phyloP scores from a whole-genome alignment of 1,140 invertebrate genomes.

The Colletes latitarsis region DNA sequence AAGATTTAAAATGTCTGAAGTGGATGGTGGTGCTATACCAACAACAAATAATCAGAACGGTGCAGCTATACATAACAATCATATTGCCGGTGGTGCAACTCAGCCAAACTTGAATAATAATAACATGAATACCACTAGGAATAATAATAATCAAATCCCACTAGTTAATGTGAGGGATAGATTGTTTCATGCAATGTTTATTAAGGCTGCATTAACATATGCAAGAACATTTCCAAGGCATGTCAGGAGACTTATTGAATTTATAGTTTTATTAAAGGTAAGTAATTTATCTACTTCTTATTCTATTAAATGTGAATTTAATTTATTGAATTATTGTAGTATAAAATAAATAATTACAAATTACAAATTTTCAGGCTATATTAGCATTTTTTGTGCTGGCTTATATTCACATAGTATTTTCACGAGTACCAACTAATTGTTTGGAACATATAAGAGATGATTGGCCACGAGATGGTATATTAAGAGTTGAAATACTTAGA shows the following conservation, averaged over 20 bases:
- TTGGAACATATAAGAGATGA: constrained; percentile 93
- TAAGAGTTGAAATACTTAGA: constrained; percentile 95
- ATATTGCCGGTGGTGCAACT: constrained; percentile 70
- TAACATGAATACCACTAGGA: constrained; percentile 67
- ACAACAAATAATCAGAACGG: constrained; percentile 73
- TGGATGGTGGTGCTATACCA: constrained; percentile 65
- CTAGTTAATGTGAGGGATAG: constrained; percentile 93
- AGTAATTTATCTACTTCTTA: constrained; percentile 54
- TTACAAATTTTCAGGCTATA: constrained; percentile 86
- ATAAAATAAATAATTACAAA: background rate
- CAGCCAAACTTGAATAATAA: constrained; percentile 71
- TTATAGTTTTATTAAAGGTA: constrained; percentile 93
- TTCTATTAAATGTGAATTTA: background rate
- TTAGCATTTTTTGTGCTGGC: constrained; percentile 94
- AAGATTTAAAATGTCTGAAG: constrained; percentile 70
- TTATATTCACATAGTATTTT: constrained; percentile 97
- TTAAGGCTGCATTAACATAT: constrained; percentile 94
- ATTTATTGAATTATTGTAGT: background rate
- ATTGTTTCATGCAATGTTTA: constrained; percentile 97
- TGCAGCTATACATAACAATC: constrained; percentile 72
- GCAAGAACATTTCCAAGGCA: constrained; percentile 93
- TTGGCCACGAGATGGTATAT: constrained; percentile 97
- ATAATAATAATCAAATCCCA: constrained; percentile 84
- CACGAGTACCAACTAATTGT: constrained; percentile 95
- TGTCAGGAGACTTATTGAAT: constrained; percentile 94